These are phyloP conservation scores for Agonum fuliginosum DNA, from an alignment of 2,888 invertebrate species.

Conservation along the genomic window DNA sequence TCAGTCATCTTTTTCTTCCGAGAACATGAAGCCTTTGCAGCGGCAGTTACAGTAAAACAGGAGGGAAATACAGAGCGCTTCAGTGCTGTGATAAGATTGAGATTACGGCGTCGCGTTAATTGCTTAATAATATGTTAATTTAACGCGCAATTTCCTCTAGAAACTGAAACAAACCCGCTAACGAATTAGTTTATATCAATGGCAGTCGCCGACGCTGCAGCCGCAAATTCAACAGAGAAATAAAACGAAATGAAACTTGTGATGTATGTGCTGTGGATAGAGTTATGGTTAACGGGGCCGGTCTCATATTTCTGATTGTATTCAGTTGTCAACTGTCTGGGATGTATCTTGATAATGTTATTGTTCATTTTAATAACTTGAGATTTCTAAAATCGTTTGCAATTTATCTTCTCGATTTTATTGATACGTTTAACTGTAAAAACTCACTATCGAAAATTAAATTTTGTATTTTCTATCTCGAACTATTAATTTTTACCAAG, in stretches of 20 bases:
- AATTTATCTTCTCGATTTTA: neutral
- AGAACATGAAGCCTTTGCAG: neutral
- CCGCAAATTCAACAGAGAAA: neutral
- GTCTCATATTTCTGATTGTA: conserved; percentile 18
- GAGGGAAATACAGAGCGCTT: conserved; percentile 30
- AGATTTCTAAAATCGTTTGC: conserved; percentile 10
- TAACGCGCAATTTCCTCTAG: conserved; percentile 54
- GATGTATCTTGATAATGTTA: conserved; percentile 20
- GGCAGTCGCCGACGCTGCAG: neutral
- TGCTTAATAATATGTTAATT: conserved; percentile 59
- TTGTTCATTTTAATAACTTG: conserved; percentile 22
- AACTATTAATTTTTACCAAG: too few relatives aligned
- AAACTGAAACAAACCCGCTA: conserved; percentile 56
- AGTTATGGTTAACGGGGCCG: neutral
- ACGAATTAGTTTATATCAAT: conserved; percentile 57
- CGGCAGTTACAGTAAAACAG: conserved; percentile 2
- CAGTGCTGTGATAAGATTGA: conserved; percentile 54
- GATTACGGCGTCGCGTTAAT: conserved; percentile 57
- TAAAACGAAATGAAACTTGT: conserved; percentile 33
- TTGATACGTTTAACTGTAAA: neutral
- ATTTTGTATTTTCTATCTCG: too few relatives aligned
- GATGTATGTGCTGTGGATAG: conserved; percentile 16
- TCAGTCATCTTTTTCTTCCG: neutral
- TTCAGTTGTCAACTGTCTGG: conserved; percentile 11
- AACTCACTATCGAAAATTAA: neutral